Percentiles rank a stretch among this genome's conserved stretches.
Evolutionary conservation across 2,888 invertebrate genomes (phyloP).

Genomic region (Platynereis dumerilii): DNA sequence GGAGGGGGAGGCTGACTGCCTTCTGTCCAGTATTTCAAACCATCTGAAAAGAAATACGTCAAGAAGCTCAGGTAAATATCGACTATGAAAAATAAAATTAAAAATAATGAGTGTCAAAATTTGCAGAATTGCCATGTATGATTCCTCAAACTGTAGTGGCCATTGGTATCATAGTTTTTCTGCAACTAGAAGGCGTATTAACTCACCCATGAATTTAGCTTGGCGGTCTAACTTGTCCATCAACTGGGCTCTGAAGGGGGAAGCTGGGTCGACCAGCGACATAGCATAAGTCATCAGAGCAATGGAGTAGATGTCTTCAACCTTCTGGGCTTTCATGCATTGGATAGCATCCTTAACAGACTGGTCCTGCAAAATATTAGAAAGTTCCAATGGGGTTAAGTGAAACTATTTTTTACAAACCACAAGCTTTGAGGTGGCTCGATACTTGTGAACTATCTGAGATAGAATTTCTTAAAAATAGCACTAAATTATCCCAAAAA

Average conservation of each 20-base stretch:
- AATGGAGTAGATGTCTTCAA: slow-evolving; percentile 43
- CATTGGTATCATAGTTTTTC: no score
- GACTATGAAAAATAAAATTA: no score
- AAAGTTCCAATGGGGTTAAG: no score
- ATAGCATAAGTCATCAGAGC: slow-evolving; percentile 39
- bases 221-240: slow-evolving; percentile 18
- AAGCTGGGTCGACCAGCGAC: slow-evolving; percentile 22
- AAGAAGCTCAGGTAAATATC: no score
- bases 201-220: slow-evolving; percentile 20
- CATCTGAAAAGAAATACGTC: slow-evolving; percentile 63
- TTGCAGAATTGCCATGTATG: no score
- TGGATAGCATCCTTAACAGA: slow-evolving; percentile 38
- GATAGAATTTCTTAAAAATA: no score
- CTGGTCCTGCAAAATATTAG: slow-evolving; percentile 29
- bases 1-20: background rate
- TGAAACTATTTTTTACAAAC: no score
- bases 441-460: no score
- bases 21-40: slow-evolving; percentile 79
- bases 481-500: no score
- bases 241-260: background rate
- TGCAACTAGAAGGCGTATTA: background rate
- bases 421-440: no score
- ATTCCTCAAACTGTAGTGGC: no score
- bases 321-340: slow-evolving; percentile 33
- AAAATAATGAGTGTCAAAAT: no score